These are phyloP conservation scores for Alethe castanea DNA, from an alignment of 2,113 vertebrate species.

Conservation along the genomic window DNA sequence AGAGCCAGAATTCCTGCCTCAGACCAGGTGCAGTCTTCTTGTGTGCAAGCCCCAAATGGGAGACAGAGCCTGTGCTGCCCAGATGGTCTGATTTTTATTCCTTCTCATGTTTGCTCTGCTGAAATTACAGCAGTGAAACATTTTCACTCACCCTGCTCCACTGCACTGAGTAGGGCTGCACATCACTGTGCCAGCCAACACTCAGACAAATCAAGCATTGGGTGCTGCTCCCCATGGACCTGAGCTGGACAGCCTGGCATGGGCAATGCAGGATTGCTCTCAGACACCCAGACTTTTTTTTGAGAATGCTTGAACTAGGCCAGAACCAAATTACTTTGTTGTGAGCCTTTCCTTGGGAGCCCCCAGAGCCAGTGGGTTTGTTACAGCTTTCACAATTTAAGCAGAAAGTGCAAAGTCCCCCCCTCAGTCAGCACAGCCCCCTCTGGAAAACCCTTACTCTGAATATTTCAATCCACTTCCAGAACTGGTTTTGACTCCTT, in stretches of 20 bases:
- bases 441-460: background rate
- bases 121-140: background rate
- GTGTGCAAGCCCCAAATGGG: background rate
- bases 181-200: background rate
- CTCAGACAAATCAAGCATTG: accelerated
- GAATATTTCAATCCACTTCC: background rate
- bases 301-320: background rate
- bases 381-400: background rate
- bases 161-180: background rate
- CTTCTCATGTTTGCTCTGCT: background rate
- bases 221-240: background rate
- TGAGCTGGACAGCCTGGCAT: background rate
- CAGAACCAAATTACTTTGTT: background rate
- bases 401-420: background rate
- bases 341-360: background rate
- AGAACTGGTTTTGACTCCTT: background rate
- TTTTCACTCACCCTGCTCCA: background rate
- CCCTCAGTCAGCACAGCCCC: background rate
- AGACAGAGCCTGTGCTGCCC: background rate
- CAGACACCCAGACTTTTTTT: accelerated
- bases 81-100: background rate
- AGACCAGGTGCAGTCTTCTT: accelerated
- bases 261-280: accelerated
- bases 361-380: accelerated
- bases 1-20: background rate